Evolutionary conservation across 1,140 invertebrate genomes (phyloP), one percentile per base, ranked within the genome.

Genomic region (Hypsibius dujardini): DNA sequence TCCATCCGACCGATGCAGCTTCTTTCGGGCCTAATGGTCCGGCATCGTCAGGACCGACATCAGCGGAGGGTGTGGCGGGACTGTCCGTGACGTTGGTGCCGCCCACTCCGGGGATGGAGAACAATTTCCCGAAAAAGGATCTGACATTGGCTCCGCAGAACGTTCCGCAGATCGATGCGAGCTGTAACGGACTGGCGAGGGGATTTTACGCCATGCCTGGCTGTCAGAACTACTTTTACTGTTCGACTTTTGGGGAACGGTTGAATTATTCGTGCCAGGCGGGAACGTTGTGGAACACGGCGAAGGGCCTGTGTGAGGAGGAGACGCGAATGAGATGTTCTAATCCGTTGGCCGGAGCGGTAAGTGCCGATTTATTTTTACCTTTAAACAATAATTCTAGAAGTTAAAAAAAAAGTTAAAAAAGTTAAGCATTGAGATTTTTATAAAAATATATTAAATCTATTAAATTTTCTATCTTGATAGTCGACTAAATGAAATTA

Each of bases 201-300:
- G 62, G 62, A 7, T 67, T 67, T 42, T 67, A 67, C 42, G 12
- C 62, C 3, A 12, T 67, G 3, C 62, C 62, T 7, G 62, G 62
- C 12, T 67, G 62, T 45, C 62, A 45, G 42, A 42, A 67, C 12
- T 67, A 67, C 45, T 67, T 67, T 67, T 67, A 67, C 62, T 67
- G 62, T 45, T 67, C 62, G 12, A 67, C 62, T 7, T 67, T 67
- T 67, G 62, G 62, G 12, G 62, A 67, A 67, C 12, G 62, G 7
- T 42, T 67, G 12, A 67, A 67, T 42, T 67, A 67, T 67, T 15
- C 62, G 12, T 67, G 62, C 42, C 62, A 67, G 62, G 3, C 62
- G 7, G 62, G 62, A 45, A 12, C 7, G 12, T 15, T 67, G 62
- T 67, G 62, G 62, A 12, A 67, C 42, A 12, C 12, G 3, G 12